A percentile compares a stretch with the other conserved stretches of the same genome.
Conservation (phyloP, 2,888 invertebrate species). For the Euplexia lucipara region DNA sequence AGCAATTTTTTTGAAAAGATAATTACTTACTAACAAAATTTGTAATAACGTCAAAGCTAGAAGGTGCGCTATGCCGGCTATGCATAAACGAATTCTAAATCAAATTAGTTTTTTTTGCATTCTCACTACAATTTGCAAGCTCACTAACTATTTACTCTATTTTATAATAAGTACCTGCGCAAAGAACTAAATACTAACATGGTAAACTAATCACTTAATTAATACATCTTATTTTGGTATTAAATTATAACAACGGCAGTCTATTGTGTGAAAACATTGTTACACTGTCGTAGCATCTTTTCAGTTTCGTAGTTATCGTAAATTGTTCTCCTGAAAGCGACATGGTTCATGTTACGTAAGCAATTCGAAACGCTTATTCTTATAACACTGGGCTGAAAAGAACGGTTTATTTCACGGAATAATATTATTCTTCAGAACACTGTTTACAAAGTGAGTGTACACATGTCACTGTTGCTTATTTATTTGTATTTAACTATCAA, state of each 20-base stretch:
- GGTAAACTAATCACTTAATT: not conserved
- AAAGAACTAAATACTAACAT: too few relatives aligned
- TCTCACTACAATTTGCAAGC: too few relatives aligned
- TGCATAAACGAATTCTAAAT: too few relatives aligned
- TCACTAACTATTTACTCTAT: too few relatives aligned
- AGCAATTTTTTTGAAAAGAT: too few relatives aligned
- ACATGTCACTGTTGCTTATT: constrained; percentile 39
- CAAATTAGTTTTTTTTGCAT: too few relatives aligned
- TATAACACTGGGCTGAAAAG: constrained; percentile 36
- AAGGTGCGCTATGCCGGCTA: too few relatives aligned
- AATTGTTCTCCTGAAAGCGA: constrained; percentile 40
- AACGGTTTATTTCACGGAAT: constrained; percentile 43
- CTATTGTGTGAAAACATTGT: constrained; percentile 29
- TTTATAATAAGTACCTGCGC: too few relatives aligned
- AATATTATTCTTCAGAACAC: constrained; percentile 23
- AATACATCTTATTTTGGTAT: not conserved
- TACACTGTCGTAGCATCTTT: constrained; percentile 11
- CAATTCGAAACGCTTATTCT: constrained; percentile 48
- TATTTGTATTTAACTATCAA: constrained; percentile 55
- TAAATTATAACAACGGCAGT: not conserved
- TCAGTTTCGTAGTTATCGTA: constrained; percentile 37
- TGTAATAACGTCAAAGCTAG: too few relatives aligned
- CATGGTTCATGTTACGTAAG: constrained; percentile 50
- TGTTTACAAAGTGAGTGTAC: constrained; percentile 44
- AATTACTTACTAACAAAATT: too few relatives aligned